phyloP scores from a whole-genome alignment of 1,140 invertebrate species.

The Nasonia giraulti region DNA sequence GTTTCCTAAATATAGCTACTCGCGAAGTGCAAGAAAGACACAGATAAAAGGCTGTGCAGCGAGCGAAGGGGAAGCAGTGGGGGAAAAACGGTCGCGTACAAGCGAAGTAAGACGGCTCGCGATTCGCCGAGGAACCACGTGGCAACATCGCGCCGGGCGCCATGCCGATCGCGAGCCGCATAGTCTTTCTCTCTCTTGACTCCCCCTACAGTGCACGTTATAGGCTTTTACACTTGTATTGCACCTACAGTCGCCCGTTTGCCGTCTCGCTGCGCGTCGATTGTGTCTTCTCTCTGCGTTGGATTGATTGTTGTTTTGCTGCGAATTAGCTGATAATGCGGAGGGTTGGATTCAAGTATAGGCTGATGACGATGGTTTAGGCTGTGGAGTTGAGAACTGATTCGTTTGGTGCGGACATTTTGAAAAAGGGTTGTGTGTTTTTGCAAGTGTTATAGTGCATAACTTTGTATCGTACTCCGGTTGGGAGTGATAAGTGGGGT shows the following conservation, averaged over 20 bases:
- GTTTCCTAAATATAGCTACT: background rate
- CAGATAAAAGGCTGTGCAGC: background rate
- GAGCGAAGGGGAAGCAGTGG: background rate
- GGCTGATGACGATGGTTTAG: no score
- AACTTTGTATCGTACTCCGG: no score
- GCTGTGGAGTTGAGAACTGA: no score
- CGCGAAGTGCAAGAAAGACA: background rate
- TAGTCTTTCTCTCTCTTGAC: background rate
- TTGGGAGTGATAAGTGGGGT: background rate
- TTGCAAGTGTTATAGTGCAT: no score
- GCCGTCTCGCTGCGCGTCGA: background rate
- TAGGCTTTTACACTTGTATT: background rate
- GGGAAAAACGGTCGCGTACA: background rate
- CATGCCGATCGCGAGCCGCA: background rate
- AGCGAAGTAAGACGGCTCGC: conserved; percentile 23
- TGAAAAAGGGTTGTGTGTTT: no score
- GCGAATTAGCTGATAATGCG: no score
- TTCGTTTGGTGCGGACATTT: no score
- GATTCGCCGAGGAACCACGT: conserved; percentile 21
- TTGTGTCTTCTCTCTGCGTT: no score
- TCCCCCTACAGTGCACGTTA: background rate
- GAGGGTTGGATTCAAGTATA: no score
- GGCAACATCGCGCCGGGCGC: conserved; percentile 27
- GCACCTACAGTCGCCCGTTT: background rate
- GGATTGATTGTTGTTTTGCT: no score